Base-by-base conservation (phyloP, 1,140 invertebrate species). In the Globodera ellingtonae region DNA sequence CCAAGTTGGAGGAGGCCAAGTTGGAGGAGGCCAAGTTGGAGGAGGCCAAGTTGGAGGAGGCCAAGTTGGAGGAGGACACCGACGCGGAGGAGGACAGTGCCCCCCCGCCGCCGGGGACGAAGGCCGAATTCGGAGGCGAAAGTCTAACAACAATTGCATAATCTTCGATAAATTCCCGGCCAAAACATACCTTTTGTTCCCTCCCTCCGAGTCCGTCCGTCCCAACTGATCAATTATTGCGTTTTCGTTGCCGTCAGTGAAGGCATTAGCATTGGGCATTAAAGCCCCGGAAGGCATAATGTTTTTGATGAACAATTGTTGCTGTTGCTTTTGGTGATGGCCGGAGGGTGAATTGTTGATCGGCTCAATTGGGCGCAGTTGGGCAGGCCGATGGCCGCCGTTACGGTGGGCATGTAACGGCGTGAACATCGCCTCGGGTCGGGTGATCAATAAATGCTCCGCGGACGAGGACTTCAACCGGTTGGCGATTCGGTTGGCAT, bases 61-160 rank as follows among this genome's bases (percentile, higher is more conserved):
- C 85, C 35, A 35, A 35, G 35, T 35, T 35, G 35, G 35, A 35
- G 66, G 77, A 75, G 8, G 83, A 73, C 56, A 87, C 47, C 18
- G 86, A 85, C 52, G 79, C 15, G 18, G 80, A 18, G 18, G 82
- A 56, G 47, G 82, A 83, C 15, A 84, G 66, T 6, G 83, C 50
- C 59, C 47, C 47, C 46, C 73, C 81, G 44, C 79, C 83, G 44
- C 83, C 81, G 18, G 81, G 83, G 8, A 56, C 13, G 9, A 83
- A 52, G 9, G 48, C 84, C 48, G 82, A 84, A 67, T 84, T 84
- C 47, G 72, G 77, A 47, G 77, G 44, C 21, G 66, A 48, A 46
- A 50, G 50, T 24, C 65, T 10, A 72, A 44, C 7, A 35, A 35
- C 35, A 35, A 35, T 35, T 35, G 1, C 1, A 35, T 35, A 35